Evolutionary conservation across 2,888 invertebrate genomes (phyloP), one percentile per base, ranked within the genome.

Genomic region (Ligdia adustata): DNA sequence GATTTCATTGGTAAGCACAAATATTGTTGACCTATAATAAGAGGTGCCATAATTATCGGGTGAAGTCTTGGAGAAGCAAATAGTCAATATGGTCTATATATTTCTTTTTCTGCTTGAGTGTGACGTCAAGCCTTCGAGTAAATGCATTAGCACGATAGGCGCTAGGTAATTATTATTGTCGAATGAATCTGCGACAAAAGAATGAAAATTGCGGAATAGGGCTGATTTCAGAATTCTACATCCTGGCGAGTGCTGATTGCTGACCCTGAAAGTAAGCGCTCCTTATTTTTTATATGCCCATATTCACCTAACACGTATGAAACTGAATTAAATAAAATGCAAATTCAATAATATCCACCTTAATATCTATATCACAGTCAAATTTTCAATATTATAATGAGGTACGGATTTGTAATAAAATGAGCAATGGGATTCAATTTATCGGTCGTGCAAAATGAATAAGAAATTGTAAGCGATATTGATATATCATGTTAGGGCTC

Each of bases 401-500:
- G 64, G 42, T 44, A 35, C 29, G 40, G 59, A 61, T 67, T 58
- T 64, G 64, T 70, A 74, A 79, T 71, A 75, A 75, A 78, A 74
- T 67, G 66, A 67, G 72, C 69, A 74, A 75, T 75, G 66, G 64
- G 69, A 75, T 74, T 72, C 75, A 82, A 83, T 84, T 82, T 79
- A 79, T 82, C 67, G 72, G 64, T 58, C 63, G 66, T 71, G 68
- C 69, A 74, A 76, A 82, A 76, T 78, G 75, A 81, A 77, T 77
- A 80, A 82, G 78, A 81, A 78, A 76, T 75, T 73, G 74, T 78
- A 75, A 77, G 78, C 75, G 75, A 75, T 37, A 37, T 37, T 15
- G 69, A 87, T 84, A 85, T 87, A 82, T 83, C 80, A 82, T 75
- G 81, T 73, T 77, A 80, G 66, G 77, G 72, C 75, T 76, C 83